Evolutionary conservation across 2,797 vertebrate species (phyloP), one percentile per base, ranked within the genome.

Genomic region (Stomatorhinus walkeri): DNA sequence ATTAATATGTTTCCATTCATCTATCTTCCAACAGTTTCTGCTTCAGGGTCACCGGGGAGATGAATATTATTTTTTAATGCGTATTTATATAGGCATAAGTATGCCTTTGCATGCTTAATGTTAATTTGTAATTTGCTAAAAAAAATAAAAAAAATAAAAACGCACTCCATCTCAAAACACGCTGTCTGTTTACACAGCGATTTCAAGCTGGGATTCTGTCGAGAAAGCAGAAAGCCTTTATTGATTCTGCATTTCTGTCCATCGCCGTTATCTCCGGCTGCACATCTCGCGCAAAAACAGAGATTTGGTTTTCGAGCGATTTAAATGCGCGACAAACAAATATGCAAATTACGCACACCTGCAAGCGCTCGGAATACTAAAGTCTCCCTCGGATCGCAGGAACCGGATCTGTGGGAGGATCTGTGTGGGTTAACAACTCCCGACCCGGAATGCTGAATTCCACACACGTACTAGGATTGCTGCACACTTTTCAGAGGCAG

Each of bases 401-500:
- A 14, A n/a, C 46, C 3, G 40, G n/a, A 14, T 86, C 51, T 54
- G 22, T 32, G 49, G 32, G 24, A 54, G 49, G 19, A 59, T 54
- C 24, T 7, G 24, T 40, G 85, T 6, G 24, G 48, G 85, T 86
- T 86, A 54, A 86, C 52, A 36, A 86, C 49, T 52, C 83, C 40
- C 36, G n/a, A 85, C 83, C 83, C 22, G 22, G 24, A 51, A 36
- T 56, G 52, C n/a, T 4, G 49, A 56, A 86, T 86, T 86, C 85
- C 28, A 16, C 85, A 40, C 85, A 86, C 85, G 85, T 32, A 28
- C 48, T 86, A 5, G 14, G n/a, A 28, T 36, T 86, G 46, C 81
- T 49, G 51, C 85, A 86, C 56, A 86, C 51, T 86, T 56, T 86
- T 54, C 85, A 86, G 28, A 32, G 12, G 85, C 49, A 86, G 51